Base-by-base conservation (phyloP, 2,797 vertebrate genomes). In the Peromyscus nudipes region DNA sequence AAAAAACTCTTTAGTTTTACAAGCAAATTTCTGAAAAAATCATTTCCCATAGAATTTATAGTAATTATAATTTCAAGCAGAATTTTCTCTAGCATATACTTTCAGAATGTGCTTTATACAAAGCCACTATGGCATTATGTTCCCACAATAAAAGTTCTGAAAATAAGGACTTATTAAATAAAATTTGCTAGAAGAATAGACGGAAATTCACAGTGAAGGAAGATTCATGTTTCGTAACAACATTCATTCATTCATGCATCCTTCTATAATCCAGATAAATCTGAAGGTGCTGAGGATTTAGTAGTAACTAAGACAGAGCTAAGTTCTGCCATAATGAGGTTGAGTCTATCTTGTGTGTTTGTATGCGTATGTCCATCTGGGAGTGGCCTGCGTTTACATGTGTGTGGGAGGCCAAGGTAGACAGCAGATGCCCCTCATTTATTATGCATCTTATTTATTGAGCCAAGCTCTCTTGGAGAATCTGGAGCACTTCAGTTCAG, bases 11-110 rank as follows among this genome's bases (percentile, higher is more conserved):
- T 29, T 87, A 80, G 80, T 81, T 96, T 17, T 91, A 89, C 27
- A 94, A 95, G 43, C 43, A 97, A 95, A 97, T 96, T 71, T 95
- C 57, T 84, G 65, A 97, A 95, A 83, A n/a, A 64, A 17, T 52
- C 43, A 23, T 90, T 89, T 93, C 89, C 77, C 43, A 73, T 5
- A 73, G 23, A 90, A 96, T 83, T 76, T 76, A 62, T 71, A 87
- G 13, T n/a, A 94, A 92, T 55, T 86, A 7, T 69, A 96, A 71
- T 89, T 91, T 92, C 62, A 62, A 92, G 29, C 16, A n/a, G 37
- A 43, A 57, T 67, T 93, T 95, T 95, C 79, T 84, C 90, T 64
- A 92, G 43, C 95, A 94, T 80, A 97, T 83, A 95, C 49, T 88
- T 84, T 91, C 79, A 29, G 64, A 94, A 80, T 71, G 60, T 88